These are phyloP conservation scores for Solenopsis invicta DNA, from an alignment of 1,140 invertebrate species.

Conservation along the genomic window DNA sequence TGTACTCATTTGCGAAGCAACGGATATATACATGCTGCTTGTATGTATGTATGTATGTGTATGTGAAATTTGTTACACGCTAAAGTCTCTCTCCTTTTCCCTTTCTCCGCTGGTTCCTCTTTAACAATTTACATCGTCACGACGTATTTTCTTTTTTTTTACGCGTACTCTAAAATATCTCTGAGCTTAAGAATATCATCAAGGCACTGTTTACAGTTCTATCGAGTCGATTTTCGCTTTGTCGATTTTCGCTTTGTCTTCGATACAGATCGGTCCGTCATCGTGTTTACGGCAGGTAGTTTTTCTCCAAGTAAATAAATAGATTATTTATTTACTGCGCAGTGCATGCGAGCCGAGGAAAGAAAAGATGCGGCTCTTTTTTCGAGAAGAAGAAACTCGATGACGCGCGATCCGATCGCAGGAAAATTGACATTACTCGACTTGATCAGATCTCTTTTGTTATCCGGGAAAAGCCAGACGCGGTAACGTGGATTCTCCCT, in stretches of 20 bases:
- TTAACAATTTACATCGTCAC: constrained; percentile 41
- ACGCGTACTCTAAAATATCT: constrained; percentile 70
- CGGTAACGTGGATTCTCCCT: neutral
- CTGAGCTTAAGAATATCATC: constrained; percentile 71
- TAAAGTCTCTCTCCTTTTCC: neutral
- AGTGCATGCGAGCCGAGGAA: neutral
- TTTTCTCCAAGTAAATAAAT: too few relatives aligned
- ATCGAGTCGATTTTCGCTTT: constrained; percentile 25
- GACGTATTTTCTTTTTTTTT: neutral
- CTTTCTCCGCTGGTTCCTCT: constrained; percentile 22
- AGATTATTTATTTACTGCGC: constrained; percentile 12
- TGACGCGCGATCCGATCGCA: constrained; percentile 25
- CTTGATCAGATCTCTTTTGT: constrained; percentile 55
- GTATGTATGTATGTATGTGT: constrained; percentile 27
- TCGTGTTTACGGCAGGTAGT: neutral
- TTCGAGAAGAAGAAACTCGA: constrained; percentile 3
- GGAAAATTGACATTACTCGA: constrained; percentile 57
- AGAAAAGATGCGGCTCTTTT: neutral
- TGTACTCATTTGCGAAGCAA: constrained; percentile 70
- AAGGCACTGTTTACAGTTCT: constrained; percentile 76
- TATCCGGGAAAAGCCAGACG: constrained; percentile 20
- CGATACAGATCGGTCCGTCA: neutral
- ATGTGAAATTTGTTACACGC: constrained; percentile 64
- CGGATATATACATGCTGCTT: constrained; percentile 70
- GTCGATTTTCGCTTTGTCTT: neutral